A percentile compares a stretch with the other conserved stretches of the same genome.
Conservation (phyloP, 2,113 vertebrate species). For the Gila orcuttii region DNA sequence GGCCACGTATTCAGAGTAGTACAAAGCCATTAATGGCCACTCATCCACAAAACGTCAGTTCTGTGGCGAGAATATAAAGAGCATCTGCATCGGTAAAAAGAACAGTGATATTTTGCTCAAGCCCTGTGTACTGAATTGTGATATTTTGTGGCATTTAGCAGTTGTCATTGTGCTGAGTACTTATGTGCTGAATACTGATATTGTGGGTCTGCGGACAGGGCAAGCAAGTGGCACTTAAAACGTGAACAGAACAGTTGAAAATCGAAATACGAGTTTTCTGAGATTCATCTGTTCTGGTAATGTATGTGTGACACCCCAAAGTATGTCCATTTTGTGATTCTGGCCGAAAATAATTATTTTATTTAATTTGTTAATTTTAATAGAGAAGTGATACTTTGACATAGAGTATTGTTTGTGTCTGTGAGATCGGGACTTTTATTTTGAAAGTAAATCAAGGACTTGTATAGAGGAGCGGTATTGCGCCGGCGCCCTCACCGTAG, state of each 20-base stretch:
- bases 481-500: too few relatives aligned
- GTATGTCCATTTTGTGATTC: too few relatives aligned
- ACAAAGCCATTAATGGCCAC: slow-evolving; percentile 24
- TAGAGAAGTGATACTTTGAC: too few relatives aligned
- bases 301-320: too few relatives aligned
- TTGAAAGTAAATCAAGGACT: too few relatives aligned
- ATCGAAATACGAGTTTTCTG: neutral
- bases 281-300: neutral
- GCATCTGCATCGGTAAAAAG: neutral
- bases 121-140: slow-evolving; percentile 34
- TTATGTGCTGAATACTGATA: slow-evolving; percentile 42
- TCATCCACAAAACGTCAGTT: neutral
- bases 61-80: slow-evolving; percentile 19
- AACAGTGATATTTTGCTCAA: slow-evolving; percentile 36
- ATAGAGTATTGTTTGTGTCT: too few relatives aligned
- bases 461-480: too few relatives aligned
- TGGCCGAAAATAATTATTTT: too few relatives aligned
- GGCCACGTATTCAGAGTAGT: neutral
- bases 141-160: slow-evolving; percentile 48
- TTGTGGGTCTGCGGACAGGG: neutral
- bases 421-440: too few relatives aligned
- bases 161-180: slow-evolving; percentile 32
- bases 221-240: slow-evolving; percentile 24
- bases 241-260: neutral
- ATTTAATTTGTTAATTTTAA: too few relatives aligned